These are phyloP conservation scores for Python bivittatus DNA, from an alignment of 2,113 vertebrate genomes.

Conservation along the genomic window DNA sequence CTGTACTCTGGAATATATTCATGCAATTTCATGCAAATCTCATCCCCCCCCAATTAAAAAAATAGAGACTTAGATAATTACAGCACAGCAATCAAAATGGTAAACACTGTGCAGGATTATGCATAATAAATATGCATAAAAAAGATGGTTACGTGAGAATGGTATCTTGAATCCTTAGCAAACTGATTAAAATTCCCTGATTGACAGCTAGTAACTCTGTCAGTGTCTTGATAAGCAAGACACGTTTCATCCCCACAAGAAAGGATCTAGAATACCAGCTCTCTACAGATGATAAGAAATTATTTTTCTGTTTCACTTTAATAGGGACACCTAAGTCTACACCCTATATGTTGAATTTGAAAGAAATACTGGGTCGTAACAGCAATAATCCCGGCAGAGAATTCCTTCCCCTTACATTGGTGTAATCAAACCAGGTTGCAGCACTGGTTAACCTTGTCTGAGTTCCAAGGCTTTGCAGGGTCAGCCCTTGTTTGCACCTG, in stretches of 20 bases:
- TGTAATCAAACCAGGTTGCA: background rate
- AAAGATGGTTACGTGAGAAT: background rate
- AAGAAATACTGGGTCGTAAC: background rate
- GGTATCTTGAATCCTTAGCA: background rate
- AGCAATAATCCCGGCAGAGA: background rate
- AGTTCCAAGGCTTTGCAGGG: background rate
- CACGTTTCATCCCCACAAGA: background rate
- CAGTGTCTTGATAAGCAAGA: background rate
- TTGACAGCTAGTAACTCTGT: slow-evolving; percentile 2
- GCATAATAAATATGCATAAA: slow-evolving; percentile 10
- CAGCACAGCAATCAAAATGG: background rate
- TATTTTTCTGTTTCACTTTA: background rate
- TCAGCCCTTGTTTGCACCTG: background rate
- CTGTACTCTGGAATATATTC: background rate
- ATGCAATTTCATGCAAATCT: background rate
- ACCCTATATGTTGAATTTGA: background rate
- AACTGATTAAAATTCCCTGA: slow-evolving; percentile 4
- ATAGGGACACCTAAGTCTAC: background rate
- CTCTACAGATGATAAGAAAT: background rate
- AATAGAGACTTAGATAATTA: background rate
- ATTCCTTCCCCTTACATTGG: no score
- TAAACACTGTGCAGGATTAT: background rate
- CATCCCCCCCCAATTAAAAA: background rate
- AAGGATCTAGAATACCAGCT: background rate
- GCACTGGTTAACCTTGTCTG: background rate